A percentile compares a stretch with the other conserved stretches of the same genome.
Conservation (phyloP, 2,797 vertebrate species). For the Coluber constrictor region DNA sequence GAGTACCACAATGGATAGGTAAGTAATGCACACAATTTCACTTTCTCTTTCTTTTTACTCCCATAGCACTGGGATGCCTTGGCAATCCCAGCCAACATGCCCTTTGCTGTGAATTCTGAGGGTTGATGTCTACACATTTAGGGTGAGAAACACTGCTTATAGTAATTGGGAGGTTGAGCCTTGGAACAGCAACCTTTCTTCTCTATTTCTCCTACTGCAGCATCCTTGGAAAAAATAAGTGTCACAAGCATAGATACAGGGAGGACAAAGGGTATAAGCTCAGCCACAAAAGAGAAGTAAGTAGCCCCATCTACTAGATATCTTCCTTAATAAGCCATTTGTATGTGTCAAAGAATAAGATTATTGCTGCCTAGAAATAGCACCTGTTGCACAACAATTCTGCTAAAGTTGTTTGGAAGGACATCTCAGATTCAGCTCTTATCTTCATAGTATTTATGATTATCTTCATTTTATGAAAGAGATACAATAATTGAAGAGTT, state of each 20-base stretch:
- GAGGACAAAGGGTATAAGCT: too few species aligned
- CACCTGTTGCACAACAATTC: not conserved
- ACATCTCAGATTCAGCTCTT: not conserved
- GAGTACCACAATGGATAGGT: not conserved
- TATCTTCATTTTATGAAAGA: not conserved
- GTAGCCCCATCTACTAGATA: not conserved
- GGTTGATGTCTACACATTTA: not conserved
- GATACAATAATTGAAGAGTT: not conserved
- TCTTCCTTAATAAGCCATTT: not conserved
- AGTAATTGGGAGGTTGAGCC: not conserved
- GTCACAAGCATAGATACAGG: not conserved
- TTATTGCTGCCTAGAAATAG: not conserved
- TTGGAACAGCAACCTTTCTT: not conserved
- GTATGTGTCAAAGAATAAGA: not conserved
- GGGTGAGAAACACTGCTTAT: not conserved
- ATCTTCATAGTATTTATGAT: not conserved
- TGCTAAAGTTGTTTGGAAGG: not conserved
- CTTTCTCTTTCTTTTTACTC: not conserved
- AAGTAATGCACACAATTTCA: not conserved
- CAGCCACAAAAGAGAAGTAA: not conserved
- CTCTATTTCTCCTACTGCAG: not conserved
- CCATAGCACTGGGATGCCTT: not conserved
- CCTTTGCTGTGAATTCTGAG: not conserved
- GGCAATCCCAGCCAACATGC: not conserved
- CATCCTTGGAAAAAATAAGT: not conserved